Percentiles rank a stretch among this genome's conserved stretches.
These are phyloP conservation scores for Avahi laniger DNA, from an alignment of 2,797 vertebrate species.

Conservation along the genomic window DNA sequence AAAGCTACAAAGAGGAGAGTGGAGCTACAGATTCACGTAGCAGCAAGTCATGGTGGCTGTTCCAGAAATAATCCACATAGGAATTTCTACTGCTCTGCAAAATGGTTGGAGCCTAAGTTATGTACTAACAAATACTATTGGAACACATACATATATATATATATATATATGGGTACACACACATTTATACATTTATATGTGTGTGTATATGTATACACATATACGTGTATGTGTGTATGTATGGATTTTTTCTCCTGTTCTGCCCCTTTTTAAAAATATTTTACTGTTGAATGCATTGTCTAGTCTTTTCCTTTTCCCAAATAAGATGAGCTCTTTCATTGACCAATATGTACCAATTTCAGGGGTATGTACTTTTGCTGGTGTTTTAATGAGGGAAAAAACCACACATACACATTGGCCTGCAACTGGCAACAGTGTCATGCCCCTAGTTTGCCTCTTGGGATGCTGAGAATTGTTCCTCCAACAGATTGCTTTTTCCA, in stretches of 20 bases:
- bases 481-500: background rate
- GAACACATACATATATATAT: background rate
- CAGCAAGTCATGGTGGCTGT: no score
- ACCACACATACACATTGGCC: background rate
- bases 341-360: background rate
- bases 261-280: background rate
- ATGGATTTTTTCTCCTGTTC: background rate
- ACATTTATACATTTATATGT: no score
- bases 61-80: background rate
- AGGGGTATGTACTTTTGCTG: background rate
- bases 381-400: background rate
- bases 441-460: background rate
- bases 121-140: background rate
- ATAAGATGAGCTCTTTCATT: background rate
- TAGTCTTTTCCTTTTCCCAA: background rate
- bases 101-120: background rate
- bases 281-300: background rate
- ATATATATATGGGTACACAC: no score
- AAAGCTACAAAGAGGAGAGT: background rate
- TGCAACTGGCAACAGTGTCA: background rate
- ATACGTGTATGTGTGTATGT: background rate
- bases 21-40: background rate
- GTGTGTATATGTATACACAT: background rate
- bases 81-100: background rate
- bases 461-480: background rate